Evolutionary conservation across 2,888 invertebrate genomes (phyloP), one percentile per base, ranked within the genome.

Genomic region (Rotaria socialis): DNA sequence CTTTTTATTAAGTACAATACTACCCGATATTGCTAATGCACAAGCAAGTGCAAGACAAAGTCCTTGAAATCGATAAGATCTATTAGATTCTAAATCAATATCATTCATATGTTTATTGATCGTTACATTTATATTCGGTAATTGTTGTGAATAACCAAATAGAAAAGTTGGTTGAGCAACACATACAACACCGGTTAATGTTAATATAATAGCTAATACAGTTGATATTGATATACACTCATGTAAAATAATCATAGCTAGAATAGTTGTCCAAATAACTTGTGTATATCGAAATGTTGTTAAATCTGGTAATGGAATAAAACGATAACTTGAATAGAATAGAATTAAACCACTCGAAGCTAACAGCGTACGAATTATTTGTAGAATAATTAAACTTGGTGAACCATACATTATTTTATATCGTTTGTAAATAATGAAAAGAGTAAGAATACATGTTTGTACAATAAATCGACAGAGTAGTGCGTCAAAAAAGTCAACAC

Each of bases 231-330:
- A 80, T 47, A 80, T 80, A 14, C n/a, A 24, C 47, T 80, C 80
- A 47, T 47, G 80, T 47, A 80, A 80, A n/a, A 80, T 80, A 47
- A 80, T 43, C 47, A 80, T 47, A 24, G 80, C 80, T 47, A 80
- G 0, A 47, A 80, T 80, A 7, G 47, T 47, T 47, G 80, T 80
- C 80, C 80, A 80, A 3, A 80, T 80, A 8, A 80, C 47, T 47
- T 80, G 80, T 80, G 80, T 80, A 80, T 80, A 80, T 14, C 80
- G 80, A 47, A 80, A 43, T 22, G 80, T 80, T 47, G 80, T 80
- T n/a, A 80, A 80, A 47, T 80, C 80, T 47, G 80, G 80, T 47
- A 80, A 80, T 24, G 80, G 47, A 11, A 80, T 80, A 80, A 47
- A 80, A 80, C 80, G 80, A 80, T 80, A 80, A 47, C 80, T 80